Conservation (phyloP, 2,888 invertebrate genomes). For the Pachliopta kotzebuea region DNA sequence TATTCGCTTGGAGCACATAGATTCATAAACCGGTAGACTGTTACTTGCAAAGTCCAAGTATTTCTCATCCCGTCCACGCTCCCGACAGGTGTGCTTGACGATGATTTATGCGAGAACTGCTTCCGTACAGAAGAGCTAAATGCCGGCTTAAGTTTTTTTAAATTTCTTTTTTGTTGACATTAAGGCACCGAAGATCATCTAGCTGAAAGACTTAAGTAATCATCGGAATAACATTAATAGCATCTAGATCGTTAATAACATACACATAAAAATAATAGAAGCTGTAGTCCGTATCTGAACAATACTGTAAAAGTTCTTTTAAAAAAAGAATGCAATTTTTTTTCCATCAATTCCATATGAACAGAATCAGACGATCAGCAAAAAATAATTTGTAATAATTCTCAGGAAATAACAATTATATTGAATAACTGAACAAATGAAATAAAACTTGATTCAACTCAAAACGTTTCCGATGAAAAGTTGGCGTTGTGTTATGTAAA, state of each 20-base stretch:
- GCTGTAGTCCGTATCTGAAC: too few species aligned
- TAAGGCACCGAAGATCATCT: neutral
- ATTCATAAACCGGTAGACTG: conserved; percentile 23
- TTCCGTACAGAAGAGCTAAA: conserved; percentile 16
- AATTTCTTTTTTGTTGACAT: conserved; percentile 16
- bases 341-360: too few species aligned
- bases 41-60: conserved; percentile 26
- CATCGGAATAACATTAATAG: too few species aligned
- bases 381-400: too few species aligned
- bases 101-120: conserved; percentile 28
- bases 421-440: neutral
- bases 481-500: neutral
- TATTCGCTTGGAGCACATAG: conserved; percentile 13
- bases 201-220: too few species aligned
- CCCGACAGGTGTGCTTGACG: conserved; percentile 28
- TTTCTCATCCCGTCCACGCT: conserved; percentile 28
- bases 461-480: neutral
- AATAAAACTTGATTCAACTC: neutral
- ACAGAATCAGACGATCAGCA: too few species aligned
- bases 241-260: too few species aligned
- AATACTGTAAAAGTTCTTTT: too few species aligned
- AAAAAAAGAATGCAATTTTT: too few species aligned
- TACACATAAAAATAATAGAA: too few species aligned
- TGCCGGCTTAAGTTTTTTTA: conserved; percentile 18
- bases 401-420: neutral